Percentiles rank a stretch among this genome's conserved stretches.
Evolutionary conservation across 2,113 vertebrate genomes (phyloP).

Genomic region (Equus przewalskii): DNA sequence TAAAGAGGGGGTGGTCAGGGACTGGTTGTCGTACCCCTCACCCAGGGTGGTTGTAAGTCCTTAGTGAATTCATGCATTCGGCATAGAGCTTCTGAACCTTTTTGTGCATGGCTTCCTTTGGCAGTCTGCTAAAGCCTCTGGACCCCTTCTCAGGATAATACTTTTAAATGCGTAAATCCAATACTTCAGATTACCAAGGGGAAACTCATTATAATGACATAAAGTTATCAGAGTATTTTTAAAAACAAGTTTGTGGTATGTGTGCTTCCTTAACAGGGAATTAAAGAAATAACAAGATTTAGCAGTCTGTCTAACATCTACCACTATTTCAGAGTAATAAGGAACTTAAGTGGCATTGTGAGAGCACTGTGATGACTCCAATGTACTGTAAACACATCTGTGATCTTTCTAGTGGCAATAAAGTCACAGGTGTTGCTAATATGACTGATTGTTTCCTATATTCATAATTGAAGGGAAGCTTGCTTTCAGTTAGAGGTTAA

Average conservation of each 20-base stretch:
- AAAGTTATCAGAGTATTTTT: slow-evolving; percentile 48
- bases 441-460: not conserved
- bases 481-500: slow-evolving; percentile 25
- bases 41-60: not conserved
- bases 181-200: not conserved
- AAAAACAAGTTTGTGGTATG: slow-evolving; percentile 39
- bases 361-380: not conserved
- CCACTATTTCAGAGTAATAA: slow-evolving; percentile 30
- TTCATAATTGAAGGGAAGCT: not conserved
- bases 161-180: slow-evolving; percentile 7
- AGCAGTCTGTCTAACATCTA: not conserved
- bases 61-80: not conserved
- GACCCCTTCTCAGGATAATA: not conserved
- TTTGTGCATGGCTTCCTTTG: not conserved
- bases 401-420: not conserved
- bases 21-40: not conserved
- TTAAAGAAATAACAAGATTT: not conserved
- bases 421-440: not conserved
- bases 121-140: not conserved
- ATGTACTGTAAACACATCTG: not conserved
- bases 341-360: not conserved
- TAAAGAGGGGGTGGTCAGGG: not conserved
- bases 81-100: not conserved
- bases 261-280: not conserved
- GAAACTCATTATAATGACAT: not conserved